Evolutionary conservation across 23 tunicate genomes (phyloP), one percentile per base, ranked within the genome.

Genomic region (Phallusia fumigata): DNA sequence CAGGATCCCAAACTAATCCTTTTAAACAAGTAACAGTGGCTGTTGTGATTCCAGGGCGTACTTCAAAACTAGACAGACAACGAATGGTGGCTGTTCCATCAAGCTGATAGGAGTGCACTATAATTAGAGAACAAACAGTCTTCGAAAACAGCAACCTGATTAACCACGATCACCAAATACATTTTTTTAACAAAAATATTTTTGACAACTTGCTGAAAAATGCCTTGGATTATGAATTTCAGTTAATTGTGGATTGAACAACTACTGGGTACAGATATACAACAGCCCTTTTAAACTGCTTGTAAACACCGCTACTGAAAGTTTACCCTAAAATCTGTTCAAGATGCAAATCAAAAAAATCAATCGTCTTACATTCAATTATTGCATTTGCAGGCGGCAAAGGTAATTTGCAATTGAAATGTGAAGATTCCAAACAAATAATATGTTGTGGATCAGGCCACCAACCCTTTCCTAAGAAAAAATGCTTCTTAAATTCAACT

Each of bases 31-130:
- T 53, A 31, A 84, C 36, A 31, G 31, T 21, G 12, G 32, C 74
- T 13, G 69, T 30, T 33, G 82, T n/a, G 18, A 80, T 44, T 19
- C 88, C 85, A 16, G 76, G 65, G 16, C 77, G 53, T 16, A 84
- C 52, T 72, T 89, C 81, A 32, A 75, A 84, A 31, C 93, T 87
- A 34, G 84, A 52, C 32, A 45, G 69, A 36, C 93, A 89, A 33
- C 51, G 47, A 18, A 83, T 51, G 30, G 53, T 40, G 33, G 81
- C 81, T 36, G 81, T 77, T 44, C 44, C 81, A 30, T 45, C 81
- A 28, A 77, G 33, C 44, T 45, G 53, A 35, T 77, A 77, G 28
- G 81, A 77, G 44, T 40, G 33, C 53, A 77, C 81, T 77, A 22
- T 18, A 77, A 2, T 21, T 11, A 35, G 35, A 77, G 13, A 58